A percentile compares a stretch with the other conserved stretches of the same genome.
phyloP scores from a whole-genome alignment of 2,888 invertebrate genomes.

The Pristionchus japonicus region DNA sequence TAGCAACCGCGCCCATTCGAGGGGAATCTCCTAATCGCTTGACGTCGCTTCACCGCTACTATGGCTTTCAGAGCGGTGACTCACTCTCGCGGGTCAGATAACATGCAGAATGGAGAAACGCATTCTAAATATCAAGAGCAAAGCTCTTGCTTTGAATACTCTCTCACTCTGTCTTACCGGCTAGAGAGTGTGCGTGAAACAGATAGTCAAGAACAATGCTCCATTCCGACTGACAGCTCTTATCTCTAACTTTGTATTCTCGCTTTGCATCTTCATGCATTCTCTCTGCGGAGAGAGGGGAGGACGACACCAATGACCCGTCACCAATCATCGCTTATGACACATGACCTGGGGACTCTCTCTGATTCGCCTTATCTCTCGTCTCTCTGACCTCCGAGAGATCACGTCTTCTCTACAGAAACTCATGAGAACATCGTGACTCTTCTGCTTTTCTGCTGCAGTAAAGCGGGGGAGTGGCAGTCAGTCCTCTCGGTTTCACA shows the following conservation, averaged over 20 bases:
- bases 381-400: background rate
- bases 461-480: conserved; percentile 20
- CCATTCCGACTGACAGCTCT: background rate
- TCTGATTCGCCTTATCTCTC: background rate
- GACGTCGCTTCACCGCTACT: background rate
- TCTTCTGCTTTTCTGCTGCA: background rate
- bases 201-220: background rate
- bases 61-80: background rate
- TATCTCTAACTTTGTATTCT: background rate
- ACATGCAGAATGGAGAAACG: too few species aligned
- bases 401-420: background rate
- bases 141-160: too few species aligned
- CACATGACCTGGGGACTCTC: background rate
- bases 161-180: too few species aligned
- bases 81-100: background rate
- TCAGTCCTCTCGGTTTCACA: background rate
- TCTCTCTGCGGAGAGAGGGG: background rate
- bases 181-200: background rate
- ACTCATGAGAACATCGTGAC: background rate
- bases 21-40: background rate
- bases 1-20: background rate
- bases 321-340: conserved; percentile 29
- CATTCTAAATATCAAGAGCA: too few species aligned
- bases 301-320: background rate
- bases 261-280: background rate